These are phyloP conservation scores for Apis cerana DNA, from an alignment of 1,140 invertebrate genomes.

Conservation along the genomic window DNA sequence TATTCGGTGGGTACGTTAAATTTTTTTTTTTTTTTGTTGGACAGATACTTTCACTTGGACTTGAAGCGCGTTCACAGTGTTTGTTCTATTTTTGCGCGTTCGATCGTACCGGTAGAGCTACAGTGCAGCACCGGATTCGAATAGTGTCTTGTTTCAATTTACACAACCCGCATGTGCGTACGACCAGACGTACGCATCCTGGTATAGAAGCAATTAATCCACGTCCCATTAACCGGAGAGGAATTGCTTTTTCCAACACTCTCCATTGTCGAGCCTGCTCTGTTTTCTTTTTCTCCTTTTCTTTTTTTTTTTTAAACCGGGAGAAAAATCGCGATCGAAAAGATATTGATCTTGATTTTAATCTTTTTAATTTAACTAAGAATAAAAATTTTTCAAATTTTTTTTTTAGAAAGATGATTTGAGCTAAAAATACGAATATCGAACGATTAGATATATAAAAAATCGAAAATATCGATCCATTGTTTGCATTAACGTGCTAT, in stretches of 20 bases:
- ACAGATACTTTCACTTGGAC: slow-evolving; percentile 18
- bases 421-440: not conserved
- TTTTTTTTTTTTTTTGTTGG: not conserved
- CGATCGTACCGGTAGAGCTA: not conserved
- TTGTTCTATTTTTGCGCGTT: slow-evolving; percentile 24
- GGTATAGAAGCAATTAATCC: slow-evolving; percentile 48
- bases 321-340: slow-evolving; percentile 10
- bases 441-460: too few relatives aligned
- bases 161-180: slow-evolving; percentile 37
- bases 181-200: slow-evolving; percentile 31
- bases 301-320: not conserved
- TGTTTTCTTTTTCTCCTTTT: not conserved
- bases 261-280: slow-evolving; percentile 13
- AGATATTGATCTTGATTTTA: too few relatives aligned
- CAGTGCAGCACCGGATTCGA: not conserved
- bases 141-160: slow-evolving; percentile 31
- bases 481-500: not conserved
- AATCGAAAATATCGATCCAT: not conserved
- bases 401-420: not conserved
- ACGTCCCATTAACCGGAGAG: slow-evolving; percentile 54
- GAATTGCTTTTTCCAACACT: slow-evolving; percentile 20
- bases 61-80: not conserved
- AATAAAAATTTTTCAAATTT: too few relatives aligned
- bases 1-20: not conserved
- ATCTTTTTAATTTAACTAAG: too few relatives aligned